phyloP scores from a whole-genome alignment of 2,113 vertebrate genomes.

The Tupaia tana region DNA sequence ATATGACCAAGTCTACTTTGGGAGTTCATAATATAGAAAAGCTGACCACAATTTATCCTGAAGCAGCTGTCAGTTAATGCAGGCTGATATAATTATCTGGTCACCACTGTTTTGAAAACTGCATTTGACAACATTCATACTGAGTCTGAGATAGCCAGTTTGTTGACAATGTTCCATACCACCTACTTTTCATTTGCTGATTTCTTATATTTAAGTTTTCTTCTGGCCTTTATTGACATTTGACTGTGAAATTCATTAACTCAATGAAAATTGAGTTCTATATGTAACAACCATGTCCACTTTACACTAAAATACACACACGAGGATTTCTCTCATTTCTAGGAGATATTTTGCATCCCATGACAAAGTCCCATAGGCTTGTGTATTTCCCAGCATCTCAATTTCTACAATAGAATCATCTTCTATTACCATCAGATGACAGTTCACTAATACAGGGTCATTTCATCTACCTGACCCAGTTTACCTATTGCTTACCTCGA shows the following conservation, averaged over 20 bases:
- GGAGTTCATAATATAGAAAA: neutral
- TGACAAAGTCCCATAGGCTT: neutral
- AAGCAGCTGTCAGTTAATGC: too few species aligned
- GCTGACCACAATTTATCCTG: neutral
- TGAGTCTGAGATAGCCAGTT: neutral
- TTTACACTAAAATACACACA: neutral
- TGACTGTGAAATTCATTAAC: neutral
- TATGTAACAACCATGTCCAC: neutral
- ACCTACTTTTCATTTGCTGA: neutral
- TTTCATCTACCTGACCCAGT: neutral
- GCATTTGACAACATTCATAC: neutral
- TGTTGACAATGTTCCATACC: neutral
- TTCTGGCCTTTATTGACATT: neutral
- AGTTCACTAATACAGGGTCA: neutral
- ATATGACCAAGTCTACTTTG: neutral
- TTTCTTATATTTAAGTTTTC: neutral
- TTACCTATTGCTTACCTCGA: neutral
- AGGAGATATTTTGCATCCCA: neutral
- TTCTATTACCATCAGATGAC: neutral
- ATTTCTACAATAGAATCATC: neutral
- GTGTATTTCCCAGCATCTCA: neutral
- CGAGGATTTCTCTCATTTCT: neutral
- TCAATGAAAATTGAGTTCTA: neutral
- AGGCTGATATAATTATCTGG: neutral
- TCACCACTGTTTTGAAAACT: neutral